Evolutionary conservation across 2,113 vertebrate species (phyloP).

Genomic region (Tenrec ecaudatus): DNA sequence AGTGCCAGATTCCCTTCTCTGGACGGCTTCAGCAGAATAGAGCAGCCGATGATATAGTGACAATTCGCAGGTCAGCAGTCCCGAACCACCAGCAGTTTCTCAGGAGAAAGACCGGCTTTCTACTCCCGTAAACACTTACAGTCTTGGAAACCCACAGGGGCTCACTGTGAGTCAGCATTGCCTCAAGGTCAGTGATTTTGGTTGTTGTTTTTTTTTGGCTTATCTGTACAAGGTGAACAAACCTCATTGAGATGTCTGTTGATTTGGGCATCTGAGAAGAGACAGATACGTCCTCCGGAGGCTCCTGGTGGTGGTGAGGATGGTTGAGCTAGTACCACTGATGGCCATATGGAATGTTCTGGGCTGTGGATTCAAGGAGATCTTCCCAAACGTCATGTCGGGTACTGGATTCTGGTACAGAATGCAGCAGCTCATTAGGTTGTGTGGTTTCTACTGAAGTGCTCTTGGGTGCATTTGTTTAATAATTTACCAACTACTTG

Average conservation of each 20-base stretch:
- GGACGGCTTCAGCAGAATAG: constrained; percentile 43
- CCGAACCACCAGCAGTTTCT: too few species aligned
- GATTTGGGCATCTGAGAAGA: not conserved
- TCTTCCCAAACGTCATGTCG: not conserved
- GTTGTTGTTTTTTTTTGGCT: too few species aligned
- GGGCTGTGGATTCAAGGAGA: not conserved
- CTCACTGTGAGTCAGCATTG: too few species aligned
- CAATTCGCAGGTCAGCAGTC: too few species aligned
- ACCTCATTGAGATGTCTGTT: not conserved
- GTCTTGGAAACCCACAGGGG: too few species aligned
- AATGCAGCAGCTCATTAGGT: not conserved
- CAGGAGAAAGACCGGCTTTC: too few species aligned
- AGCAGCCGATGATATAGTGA: not conserved
- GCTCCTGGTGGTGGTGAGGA: not conserved
- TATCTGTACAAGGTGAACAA: not conserved
- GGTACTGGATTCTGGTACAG: not conserved
- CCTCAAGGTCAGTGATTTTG: too few species aligned
- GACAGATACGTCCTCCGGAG: not conserved
- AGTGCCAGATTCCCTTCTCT: constrained; percentile 12
- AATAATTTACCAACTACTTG: constrained; percentile 69
- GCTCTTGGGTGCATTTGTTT: constrained; percentile 62
- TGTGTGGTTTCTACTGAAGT: constrained; percentile 60
- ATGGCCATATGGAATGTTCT: not conserved
- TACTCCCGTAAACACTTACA: too few species aligned
- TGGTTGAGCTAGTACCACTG: not conserved